A percentile compares a stretch with the other conserved stretches of the same genome.
phyloP scores from a whole-genome alignment of 2,888 invertebrate genomes.

The Papilio protenor region DNA sequence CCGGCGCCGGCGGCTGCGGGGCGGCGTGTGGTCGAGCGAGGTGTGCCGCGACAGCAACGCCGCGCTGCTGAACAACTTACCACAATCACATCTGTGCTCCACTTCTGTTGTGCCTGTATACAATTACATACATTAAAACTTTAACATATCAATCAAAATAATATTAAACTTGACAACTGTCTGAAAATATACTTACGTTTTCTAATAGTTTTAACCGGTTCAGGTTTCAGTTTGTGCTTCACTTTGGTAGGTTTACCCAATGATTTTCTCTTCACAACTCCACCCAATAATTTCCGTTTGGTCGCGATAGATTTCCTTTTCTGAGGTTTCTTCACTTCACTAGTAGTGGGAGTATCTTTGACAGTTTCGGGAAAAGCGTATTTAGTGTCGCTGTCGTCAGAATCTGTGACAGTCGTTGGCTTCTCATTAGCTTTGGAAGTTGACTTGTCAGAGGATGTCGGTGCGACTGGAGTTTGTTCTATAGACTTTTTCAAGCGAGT shows the following conservation, averaged over 20 bases:
- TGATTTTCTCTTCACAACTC: constrained; percentile 73
- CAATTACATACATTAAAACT: background rate
- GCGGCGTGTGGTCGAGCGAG: constrained; percentile 79
- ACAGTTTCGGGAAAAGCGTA: constrained; percentile 73
- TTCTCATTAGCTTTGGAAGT: constrained; percentile 47
- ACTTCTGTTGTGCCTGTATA: constrained; percentile 61
- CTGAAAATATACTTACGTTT: constrained; percentile 66
- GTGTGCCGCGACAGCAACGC: constrained; percentile 75
- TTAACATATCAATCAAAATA: background rate
- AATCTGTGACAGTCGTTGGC: constrained; percentile 65
- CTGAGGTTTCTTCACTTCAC: constrained; percentile 50
- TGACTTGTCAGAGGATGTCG: constrained; percentile 35
- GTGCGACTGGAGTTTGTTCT: constrained; percentile 58
- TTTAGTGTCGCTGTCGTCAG: constrained; percentile 78
- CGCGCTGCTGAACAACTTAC: constrained; percentile 76
- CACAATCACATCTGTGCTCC: constrained; percentile 82
- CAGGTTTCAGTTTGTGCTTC: constrained; percentile 57
- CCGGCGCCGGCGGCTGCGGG: constrained; percentile 75
- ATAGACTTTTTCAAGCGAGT: constrained; percentile 68
- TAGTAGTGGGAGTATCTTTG: constrained; percentile 31
- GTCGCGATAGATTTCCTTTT: constrained; percentile 61
- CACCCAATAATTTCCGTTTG: constrained; percentile 68
- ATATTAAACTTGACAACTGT: background rate
- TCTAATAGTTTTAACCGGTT: constrained; percentile 63
- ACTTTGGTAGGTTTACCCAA: constrained; percentile 59